phyloP scores from a whole-genome alignment of 2,113 vertebrate species.

The Proteles cristata region DNA sequence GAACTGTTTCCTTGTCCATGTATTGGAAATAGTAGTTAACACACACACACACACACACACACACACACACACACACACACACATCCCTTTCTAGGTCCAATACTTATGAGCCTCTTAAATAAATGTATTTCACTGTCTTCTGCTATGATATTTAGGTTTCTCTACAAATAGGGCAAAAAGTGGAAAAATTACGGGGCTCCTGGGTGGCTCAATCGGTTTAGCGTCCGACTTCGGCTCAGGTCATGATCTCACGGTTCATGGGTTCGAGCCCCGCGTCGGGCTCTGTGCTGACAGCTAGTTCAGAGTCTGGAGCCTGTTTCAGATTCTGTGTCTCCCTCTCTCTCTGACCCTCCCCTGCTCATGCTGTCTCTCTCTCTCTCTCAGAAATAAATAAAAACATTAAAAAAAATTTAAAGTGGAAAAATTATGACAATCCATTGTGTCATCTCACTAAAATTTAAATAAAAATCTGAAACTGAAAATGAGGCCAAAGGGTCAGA shows the following conservation, averaged over 20 bases:
- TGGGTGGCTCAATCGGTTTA: too few relatives aligned
- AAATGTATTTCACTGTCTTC: neutral
- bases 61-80: neutral
- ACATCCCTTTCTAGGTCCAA: constrained; percentile 8
- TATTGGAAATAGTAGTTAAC: neutral
- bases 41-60: neutral
- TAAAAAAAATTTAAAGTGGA: neutral
- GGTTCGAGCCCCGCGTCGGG: too few relatives aligned
- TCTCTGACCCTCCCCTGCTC: too few relatives aligned
- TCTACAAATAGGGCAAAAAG: neutral
- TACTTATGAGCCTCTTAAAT: neutral
- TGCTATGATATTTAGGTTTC: neutral
- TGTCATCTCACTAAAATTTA: neutral
- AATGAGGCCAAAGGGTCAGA: neutral
- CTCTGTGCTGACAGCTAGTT: too few relatives aligned
- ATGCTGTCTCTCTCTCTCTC: too few relatives aligned
- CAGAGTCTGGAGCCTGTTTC: too few relatives aligned
- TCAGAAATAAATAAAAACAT: too few relatives aligned
- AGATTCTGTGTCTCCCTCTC: too few relatives aligned
- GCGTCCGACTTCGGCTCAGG: too few relatives aligned
- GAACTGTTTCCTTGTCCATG: neutral
- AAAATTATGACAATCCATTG: neutral
- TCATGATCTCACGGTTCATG: too few relatives aligned
- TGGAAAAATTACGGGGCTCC: neutral
- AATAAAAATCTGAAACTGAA: neutral